phyloP scores from a whole-genome alignment of 2,113 vertebrate genomes.

The Amphiprion percula region DNA sequence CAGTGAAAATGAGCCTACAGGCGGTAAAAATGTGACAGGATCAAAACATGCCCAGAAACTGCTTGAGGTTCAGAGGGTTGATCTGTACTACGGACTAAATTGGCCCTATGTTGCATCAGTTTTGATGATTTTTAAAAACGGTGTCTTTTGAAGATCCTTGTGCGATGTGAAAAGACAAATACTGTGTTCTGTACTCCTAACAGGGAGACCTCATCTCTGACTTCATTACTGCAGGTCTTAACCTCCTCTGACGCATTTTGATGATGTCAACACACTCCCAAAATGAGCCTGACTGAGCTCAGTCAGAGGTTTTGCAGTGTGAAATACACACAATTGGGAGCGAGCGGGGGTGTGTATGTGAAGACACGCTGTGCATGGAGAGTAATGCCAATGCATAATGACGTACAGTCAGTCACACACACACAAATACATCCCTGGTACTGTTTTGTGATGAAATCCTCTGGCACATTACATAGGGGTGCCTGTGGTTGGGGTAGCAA shows the following conservation, averaged over 20 bases:
- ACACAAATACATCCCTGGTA: constrained; percentile 60
- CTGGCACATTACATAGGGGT: constrained; percentile 72
- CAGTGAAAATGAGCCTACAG: no score
- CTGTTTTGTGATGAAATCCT: constrained; percentile 76
- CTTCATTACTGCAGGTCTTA: constrained; percentile 54
- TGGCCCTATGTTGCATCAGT: background rate
- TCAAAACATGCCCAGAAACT: no score
- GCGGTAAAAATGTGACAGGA: no score
- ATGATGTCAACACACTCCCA: constrained; percentile 64
- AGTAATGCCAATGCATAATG: constrained; percentile 27
- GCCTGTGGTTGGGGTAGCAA: constrained; percentile 61
- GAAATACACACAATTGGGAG: constrained; percentile 48
- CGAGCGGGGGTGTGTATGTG: constrained; percentile 21
- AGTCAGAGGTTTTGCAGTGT: constrained; percentile 16
- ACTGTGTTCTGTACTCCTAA: background rate
- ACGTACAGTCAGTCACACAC: constrained; percentile 44
- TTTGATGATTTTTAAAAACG: background rate
- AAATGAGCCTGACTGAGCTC: constrained; percentile 29
- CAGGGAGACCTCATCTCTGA: constrained; percentile 23
- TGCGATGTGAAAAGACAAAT: background rate
- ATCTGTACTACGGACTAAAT: background rate
- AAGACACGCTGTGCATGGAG: constrained; percentile 30
- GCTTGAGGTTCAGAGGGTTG: no score
- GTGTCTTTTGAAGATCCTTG: background rate
- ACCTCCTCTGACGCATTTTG: constrained; percentile 51